Conservation (phyloP, 2,797 vertebrate genomes). For the Mycteria americana region DNA sequence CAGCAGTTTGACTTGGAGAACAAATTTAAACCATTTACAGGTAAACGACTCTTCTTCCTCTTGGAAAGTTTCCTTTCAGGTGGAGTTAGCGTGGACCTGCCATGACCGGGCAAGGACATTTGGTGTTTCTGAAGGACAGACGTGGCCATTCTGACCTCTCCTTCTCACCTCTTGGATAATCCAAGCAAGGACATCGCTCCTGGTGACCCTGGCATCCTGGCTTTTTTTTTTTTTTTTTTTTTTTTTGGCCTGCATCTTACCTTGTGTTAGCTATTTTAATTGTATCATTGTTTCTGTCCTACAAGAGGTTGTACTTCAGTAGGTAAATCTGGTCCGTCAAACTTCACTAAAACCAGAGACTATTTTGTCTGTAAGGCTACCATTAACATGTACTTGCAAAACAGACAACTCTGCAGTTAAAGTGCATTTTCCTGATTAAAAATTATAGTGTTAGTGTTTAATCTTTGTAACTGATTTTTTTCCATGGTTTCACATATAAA, state of each 20-base stretch:
- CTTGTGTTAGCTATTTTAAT: neutral
- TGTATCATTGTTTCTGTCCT: neutral
- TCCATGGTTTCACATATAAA: neutral
- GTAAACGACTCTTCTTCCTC: conserved; percentile 55
- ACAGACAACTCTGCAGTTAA: neutral
- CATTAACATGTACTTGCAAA: neutral
- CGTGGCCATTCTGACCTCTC: neutral
- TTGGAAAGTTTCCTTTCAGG: neutral
- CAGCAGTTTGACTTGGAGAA: conserved; percentile 96
- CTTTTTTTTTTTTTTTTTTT: neutral
- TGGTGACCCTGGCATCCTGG: neutral
- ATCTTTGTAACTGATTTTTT: neutral
- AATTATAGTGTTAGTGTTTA: neutral
- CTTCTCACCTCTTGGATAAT: neutral
- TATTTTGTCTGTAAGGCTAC: neutral
- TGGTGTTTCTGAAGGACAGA: neutral
- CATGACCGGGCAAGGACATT: fast-evolving
- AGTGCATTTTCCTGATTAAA: neutral
- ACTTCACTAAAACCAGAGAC: neutral
- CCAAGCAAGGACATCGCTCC: neutral
- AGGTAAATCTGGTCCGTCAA: neutral
- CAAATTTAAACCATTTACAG: conserved; percentile 93
- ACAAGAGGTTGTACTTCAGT: neutral
- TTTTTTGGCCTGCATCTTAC: neutral
- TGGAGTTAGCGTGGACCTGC: neutral